Evolutionary conservation across 2,888 invertebrate species (phyloP).

Genomic region (Andrena flavipes): DNA sequence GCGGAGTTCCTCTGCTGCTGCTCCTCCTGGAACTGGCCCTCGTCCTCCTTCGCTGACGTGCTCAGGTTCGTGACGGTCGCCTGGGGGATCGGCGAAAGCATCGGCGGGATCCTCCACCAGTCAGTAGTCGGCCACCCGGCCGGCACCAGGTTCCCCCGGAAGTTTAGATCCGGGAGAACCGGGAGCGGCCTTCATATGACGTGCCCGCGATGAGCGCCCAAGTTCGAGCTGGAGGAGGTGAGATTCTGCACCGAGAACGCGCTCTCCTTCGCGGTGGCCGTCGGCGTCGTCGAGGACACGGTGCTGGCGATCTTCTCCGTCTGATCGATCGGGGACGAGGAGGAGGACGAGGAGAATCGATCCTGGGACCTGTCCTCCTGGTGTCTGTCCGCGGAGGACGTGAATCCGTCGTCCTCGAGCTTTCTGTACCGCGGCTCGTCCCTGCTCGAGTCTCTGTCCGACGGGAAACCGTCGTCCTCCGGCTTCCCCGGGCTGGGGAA

Average conservation of each 20-base stretch:
- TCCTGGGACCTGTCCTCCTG: constrained; percentile 78
- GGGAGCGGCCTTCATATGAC: constrained; percentile 95
- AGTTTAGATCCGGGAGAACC: constrained; percentile 89
- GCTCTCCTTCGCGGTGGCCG: constrained; percentile 71
- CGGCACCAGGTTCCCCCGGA: constrained; percentile 86
- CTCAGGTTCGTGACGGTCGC: constrained; percentile 75
- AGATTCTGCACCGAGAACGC: constrained; percentile 83
- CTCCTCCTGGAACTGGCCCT: constrained; percentile 61
- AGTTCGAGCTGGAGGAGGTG: constrained; percentile 78
- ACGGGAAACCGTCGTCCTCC: constrained; percentile 77
- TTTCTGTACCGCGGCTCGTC: constrained; percentile 73
- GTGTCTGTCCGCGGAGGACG: constrained; percentile 63
- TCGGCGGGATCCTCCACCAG: constrained; percentile 83
- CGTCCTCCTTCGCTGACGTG: constrained; percentile 80
- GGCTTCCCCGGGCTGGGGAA: constrained; percentile 77
- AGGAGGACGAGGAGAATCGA: constrained; percentile 76
- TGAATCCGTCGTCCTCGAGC: constrained; percentile 62
- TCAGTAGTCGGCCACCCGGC: constrained; percentile 85
- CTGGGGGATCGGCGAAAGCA: constrained; percentile 81
- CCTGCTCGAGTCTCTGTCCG: constrained; percentile 72
- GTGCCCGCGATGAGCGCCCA: constrained; percentile 85
- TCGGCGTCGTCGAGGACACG: constrained; percentile 43
- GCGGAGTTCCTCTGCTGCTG: constrained; percentile 55
- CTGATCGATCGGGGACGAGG: constrained; percentile 76
- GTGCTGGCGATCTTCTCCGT: constrained; percentile 51